A percentile compares a stretch with the other conserved stretches of the same genome.
These are phyloP conservation scores for Pinctada fucata DNA, from an alignment of 2,888 invertebrate species.

Conservation along the genomic window DNA sequence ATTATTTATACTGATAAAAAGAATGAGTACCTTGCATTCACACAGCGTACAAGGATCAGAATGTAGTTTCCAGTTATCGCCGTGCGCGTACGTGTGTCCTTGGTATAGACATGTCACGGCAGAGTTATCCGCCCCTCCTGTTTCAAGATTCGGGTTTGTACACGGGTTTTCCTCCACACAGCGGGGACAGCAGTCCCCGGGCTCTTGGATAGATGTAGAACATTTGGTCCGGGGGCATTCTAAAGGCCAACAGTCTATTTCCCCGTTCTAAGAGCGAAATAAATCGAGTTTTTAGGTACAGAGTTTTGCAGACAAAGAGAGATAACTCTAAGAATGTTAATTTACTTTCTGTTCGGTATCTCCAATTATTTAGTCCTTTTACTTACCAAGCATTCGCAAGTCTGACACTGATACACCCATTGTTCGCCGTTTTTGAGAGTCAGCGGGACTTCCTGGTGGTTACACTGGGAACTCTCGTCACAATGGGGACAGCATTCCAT, in stretches of 20 bases:
- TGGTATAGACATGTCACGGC: slow-evolving; percentile 54
- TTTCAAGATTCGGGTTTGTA: slow-evolving; percentile 46
- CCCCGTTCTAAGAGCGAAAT: slow-evolving; percentile 85
- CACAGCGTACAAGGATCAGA: slow-evolving; percentile 72
- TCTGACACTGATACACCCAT: slow-evolving; percentile 94
- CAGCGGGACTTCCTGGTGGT: slow-evolving; percentile 86
- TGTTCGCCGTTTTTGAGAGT: slow-evolving; percentile 88
- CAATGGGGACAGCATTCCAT: slow-evolving; percentile 89
- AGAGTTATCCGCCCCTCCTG: slow-evolving; percentile 60
- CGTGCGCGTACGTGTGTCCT: slow-evolving; percentile 53
- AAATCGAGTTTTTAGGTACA: no score
- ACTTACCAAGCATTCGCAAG: slow-evolving; percentile 91
- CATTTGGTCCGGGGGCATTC: slow-evolving; percentile 87
- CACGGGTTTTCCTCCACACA: slow-evolving; percentile 80
- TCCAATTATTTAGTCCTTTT: no score
- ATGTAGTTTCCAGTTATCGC: slow-evolving; percentile 59
- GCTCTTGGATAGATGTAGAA: slow-evolving; percentile 81
- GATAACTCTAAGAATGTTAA: no score
- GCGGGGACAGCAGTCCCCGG: slow-evolving; percentile 85
- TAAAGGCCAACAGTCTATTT: slow-evolving; percentile 92
- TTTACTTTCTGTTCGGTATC: no score
- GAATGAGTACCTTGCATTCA: slow-evolving; percentile 73
- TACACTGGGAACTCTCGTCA: slow-evolving; percentile 81
- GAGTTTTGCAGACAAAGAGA: no score
- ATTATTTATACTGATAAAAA: no score